Evolutionary conservation across 2,797 vertebrate species (phyloP), one percentile per base, ranked within the genome.

Genomic region (Threskiornis aethiopicus): DNA sequence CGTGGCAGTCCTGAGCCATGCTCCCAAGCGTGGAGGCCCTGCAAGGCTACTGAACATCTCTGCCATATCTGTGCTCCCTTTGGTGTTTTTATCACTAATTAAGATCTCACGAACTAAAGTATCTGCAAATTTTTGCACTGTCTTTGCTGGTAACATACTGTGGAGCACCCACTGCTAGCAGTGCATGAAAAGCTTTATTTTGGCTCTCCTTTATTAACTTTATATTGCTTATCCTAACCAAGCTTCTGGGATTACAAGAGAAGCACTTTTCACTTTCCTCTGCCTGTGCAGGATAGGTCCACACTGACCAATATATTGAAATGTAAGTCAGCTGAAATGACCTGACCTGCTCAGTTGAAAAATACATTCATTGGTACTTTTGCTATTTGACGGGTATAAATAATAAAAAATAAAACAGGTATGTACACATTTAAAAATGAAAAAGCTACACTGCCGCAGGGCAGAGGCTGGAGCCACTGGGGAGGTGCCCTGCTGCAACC

Each of bases 1-100:
- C 3, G 0, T 12, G 54, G 67, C 18, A 33, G 33, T 10, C 18
- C 57, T 1, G 13, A 49, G 55, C 0, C 5, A 20, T 21, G 41
- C 35, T 69, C 41, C 55, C 47, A 28, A 6, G 19, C 3, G 13
- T 6, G 0, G 61, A 35, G 33, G 17, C 31, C 22, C 54, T 20
- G 17, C 5, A 4, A 33, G 24, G 69, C 49, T 39, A 19, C 37
- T 19, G 57, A 24, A 57, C 35, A 33, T 35, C 8, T 7, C 16
- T 62, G 42, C 35, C 16, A 2, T 28, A 46, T 31, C 73, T 51
- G n/a, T 25, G 39, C 62, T 51, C 55, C 55, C 44, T 69, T 47
- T 13, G 47, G 44, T 4, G 1, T 16, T 75, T 62, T 64, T 11
- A 41, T 29, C 22, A 13, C 51, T 79, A 55, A 73, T 55, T 44